Conservation (phyloP, 2,797 vertebrate genomes). For the Sebastes aleutianus region DNA sequence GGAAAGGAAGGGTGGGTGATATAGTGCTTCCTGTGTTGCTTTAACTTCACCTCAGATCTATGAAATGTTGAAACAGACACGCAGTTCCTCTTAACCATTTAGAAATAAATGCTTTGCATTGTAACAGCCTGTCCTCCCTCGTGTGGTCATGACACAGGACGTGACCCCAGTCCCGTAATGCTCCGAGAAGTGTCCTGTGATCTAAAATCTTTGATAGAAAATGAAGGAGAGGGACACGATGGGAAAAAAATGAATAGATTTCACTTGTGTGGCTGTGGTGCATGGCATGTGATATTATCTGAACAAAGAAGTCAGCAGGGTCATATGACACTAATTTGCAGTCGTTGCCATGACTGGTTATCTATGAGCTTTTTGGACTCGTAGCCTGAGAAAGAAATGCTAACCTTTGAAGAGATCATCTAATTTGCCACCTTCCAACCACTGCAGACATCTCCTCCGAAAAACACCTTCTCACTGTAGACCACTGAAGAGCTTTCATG, state of each 20-base stretch:
- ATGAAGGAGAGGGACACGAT: not conserved
- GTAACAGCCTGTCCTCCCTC: not conserved
- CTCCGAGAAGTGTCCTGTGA: not conserved
- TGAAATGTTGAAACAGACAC: slow-evolving; percentile 42
- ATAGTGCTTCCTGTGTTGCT: slow-evolving; percentile 59
- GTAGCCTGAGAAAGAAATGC: slow-evolving; percentile 12
- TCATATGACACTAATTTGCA: slow-evolving; percentile 56
- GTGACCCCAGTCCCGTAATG: not conserved
- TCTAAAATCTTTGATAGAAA: not conserved
- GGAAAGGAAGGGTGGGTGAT: slow-evolving; percentile 60
- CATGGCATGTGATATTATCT: slow-evolving; percentile 44
- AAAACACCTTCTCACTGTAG: not conserved
- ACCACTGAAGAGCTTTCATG: not conserved
- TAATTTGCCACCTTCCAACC: not conserved
- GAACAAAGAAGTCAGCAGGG: slow-evolving; percentile 16
- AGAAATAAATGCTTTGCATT: not conserved
- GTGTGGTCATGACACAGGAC: not conserved
- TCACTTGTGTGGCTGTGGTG: slow-evolving; percentile 17
- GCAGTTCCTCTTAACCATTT: slow-evolving; percentile 40
- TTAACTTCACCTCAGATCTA: slow-evolving; percentile 37
- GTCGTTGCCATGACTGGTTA: slow-evolving; percentile 21
- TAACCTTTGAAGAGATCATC: not conserved
- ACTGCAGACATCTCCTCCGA: not conserved
- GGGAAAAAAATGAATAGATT: slow-evolving; percentile 19
- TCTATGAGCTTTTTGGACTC: slow-evolving; percentile 24